Percentiles rank a stretch among this genome's conserved stretches.
Conservation (phyloP, 2,797 vertebrate species). For the Acrocephalus scirpaceus region DNA sequence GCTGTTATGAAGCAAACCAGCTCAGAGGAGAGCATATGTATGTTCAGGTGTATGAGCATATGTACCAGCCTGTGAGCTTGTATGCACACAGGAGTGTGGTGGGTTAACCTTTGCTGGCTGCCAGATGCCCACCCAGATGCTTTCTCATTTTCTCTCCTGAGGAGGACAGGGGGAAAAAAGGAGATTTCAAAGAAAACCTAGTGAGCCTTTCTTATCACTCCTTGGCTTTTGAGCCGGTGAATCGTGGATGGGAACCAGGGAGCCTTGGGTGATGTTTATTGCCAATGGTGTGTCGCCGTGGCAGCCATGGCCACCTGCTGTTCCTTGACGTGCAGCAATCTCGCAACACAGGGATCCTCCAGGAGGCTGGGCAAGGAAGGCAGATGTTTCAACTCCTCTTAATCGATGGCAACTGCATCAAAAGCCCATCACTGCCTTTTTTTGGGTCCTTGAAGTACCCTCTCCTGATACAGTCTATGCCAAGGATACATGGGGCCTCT, state of each 20-base stretch:
- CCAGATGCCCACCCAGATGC: neutral
- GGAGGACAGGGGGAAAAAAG: neutral
- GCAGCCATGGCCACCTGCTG: neutral
- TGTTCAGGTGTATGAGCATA: neutral
- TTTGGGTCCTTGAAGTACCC: neutral
- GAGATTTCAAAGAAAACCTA: neutral
- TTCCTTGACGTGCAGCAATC: neutral
- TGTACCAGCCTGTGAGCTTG: neutral
- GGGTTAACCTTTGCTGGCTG: neutral
- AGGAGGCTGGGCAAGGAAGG: neutral
- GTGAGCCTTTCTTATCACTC: neutral
- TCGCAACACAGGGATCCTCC: neutral
- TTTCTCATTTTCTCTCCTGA: neutral
- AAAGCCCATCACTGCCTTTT: neutral
- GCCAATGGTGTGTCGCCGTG: fast-evolving
- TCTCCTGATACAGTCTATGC: neutral
- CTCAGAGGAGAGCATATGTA: neutral
- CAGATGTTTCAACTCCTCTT: neutral
- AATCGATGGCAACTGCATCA: neutral
- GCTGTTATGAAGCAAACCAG: neutral
- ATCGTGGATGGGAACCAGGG: neutral
- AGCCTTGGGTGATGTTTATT: neutral
- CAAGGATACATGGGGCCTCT: neutral
- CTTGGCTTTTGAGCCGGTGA: neutral
- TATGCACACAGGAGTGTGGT: fast-evolving